Conservation (phyloP, 2,888 invertebrate species). For the Zonitis immaculata region DNA sequence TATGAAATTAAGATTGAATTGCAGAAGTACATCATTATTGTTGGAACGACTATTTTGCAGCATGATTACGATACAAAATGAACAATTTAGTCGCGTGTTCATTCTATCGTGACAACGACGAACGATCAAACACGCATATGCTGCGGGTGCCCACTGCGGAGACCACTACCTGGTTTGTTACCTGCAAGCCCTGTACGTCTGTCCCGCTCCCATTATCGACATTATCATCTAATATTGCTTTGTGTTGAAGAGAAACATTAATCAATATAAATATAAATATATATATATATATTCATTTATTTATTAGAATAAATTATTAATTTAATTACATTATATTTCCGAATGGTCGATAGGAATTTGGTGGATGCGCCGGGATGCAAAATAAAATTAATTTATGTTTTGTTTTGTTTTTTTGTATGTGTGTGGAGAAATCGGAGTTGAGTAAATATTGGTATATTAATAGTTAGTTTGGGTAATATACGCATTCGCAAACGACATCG, state of each 20-base stretch:
- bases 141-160: constrained; percentile 31
- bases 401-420: background rate
- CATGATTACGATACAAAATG: constrained; percentile 29
- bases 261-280: no score
- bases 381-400: no score
- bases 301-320: no score
- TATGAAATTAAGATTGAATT: background rate
- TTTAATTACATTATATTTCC: no score
- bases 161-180: constrained; percentile 4
- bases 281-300: no score
- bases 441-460: constrained; percentile 9
- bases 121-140: constrained; percentile 33
- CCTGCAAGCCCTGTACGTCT: constrained; percentile 13
- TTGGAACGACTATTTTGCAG: constrained; percentile 19
- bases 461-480: constrained; percentile 17
- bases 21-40: background rate
- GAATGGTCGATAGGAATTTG: background rate
- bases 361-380: background rate
- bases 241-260: background rate
- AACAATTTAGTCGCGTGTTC: constrained; percentile 40
- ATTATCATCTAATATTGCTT: background rate
- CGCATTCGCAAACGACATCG: constrained; percentile 20
- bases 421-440: background rate
- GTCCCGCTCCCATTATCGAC: constrained; percentile 2
- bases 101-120: constrained; percentile 34